Evolutionary conservation across 2,797 vertebrate genomes (phyloP), one percentile per base, ranked within the genome.

Genomic region (Neosalanx taihuensis): DNA sequence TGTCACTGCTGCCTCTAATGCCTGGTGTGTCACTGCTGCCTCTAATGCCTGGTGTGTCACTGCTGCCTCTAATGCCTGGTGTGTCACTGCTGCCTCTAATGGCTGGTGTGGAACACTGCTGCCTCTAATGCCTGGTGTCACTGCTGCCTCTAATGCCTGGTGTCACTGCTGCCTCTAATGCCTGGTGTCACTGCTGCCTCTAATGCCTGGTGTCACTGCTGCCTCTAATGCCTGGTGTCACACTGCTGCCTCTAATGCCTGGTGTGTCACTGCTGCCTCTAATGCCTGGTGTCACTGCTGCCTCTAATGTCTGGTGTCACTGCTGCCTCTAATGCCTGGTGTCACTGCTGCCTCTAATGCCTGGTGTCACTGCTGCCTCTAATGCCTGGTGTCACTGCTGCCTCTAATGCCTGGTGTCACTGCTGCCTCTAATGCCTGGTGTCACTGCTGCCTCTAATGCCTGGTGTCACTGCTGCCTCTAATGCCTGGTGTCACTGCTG

Each of bases 1-100:
- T 37, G 37, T 37, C 81, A 75, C 64, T 76, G 79, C 77, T 76
- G 57, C n/a, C 26, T 67, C 7, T 12, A 12, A 41, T 1, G 1
- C 35, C 6, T 37, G 35, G 35, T 37, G 35, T 37, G 35, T 37
- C 41, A 46, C 10, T 46, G 20, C 41, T 46, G 41, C 41, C 41
- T 46, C 41, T 46, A 46, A 41, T 1, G 2, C 37, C 37, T 41
- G 37, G 51, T 17, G 37, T 41, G 37, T 41, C 37, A 12, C 37
- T 41, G 37, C 37, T 41, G 37, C 37, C 37, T 41, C 37, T 41
- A 41, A 41, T 7, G 10, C 37, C 37, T 68, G 61, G 51, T 17
- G 72, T 65, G 81, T 84, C 73, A 81, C 81, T 76, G 79, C 77
- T 76, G 57, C 4, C 26, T 67, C n/a, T n/a, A n/a, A n/a, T n/a